Evolutionary conservation across 2,888 invertebrate species (phyloP).

Genomic region (Bellardia pandia): DNA sequence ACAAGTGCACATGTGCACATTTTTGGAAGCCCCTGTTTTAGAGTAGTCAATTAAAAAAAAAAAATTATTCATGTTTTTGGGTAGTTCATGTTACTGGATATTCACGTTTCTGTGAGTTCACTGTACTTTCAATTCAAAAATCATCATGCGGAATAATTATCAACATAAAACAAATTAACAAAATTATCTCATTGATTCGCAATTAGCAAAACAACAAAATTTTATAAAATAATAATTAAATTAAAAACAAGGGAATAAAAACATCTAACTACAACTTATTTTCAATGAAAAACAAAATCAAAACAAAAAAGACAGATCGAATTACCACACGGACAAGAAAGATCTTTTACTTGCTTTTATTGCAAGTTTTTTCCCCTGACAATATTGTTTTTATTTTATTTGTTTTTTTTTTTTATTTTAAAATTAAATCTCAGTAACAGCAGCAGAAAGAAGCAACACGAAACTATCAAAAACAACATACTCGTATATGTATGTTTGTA

Average conservation of each 20-base stretch:
- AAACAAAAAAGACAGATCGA: constrained; percentile 57
- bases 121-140: neutral
- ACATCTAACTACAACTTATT: constrained; percentile 20
- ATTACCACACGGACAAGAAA: constrained; percentile 66
- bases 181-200: constrained; percentile 48
- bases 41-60: too few species aligned
- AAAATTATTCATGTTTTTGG: too few species aligned
- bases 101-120: too few species aligned
- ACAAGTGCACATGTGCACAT: too few species aligned
- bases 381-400: constrained; percentile 53
- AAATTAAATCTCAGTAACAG: constrained; percentile 60
- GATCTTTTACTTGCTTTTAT: constrained; percentile 25
- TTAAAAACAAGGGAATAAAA: constrained; percentile 8
- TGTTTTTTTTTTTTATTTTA: too few species aligned
- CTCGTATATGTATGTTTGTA: constrained; percentile 14
- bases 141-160: constrained; percentile 4
- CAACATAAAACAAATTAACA: constrained; percentile 38
- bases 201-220: constrained; percentile 54
- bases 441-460: constrained; percentile 40
- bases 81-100: too few species aligned
- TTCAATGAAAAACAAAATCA: constrained; percentile 40
- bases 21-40: too few species aligned
- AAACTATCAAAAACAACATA: constrained; percentile 62
- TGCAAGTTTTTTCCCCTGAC: constrained; percentile 14
- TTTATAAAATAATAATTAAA: constrained; percentile 33